Evolutionary conservation across 2,797 vertebrate genomes (phyloP), one percentile per base, ranked within the genome.

Genomic region (Notolabrus celidotus): DNA sequence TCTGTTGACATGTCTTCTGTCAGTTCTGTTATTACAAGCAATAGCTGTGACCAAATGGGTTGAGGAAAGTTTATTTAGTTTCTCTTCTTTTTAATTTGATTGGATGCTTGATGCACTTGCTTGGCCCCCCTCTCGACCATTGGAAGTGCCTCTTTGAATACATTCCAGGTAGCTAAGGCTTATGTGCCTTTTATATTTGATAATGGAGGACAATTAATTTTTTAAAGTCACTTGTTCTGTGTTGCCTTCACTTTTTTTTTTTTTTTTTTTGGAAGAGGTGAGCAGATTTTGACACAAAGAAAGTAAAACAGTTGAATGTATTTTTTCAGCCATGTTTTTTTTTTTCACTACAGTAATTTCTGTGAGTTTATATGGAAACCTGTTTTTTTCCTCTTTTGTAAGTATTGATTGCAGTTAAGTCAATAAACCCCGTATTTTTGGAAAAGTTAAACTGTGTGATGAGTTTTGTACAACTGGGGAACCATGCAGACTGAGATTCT

Each of bases 341-440:
- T 81, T 86, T 84, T 85, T 80, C 92, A 97, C 97, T 98, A 97
- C 96, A 96, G 95, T 96, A 91, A 93, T 96, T 95, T 94, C 94
- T 96, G 96, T 96, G 96, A 96, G 95, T 97, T 98, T 96, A 95
- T 97, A 96, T 96, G 76, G 84, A 96, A 88, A 74, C 74, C 88
- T 91, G 66, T 93, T 88, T 94, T 93, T 93, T 94, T 93, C 36
- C 19, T 65, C 41, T 96, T 95, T 98, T 98, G 96, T 98, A 98
- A 98, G 94, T 95, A 97, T 96, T 98, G 96, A 98, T 98, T 97
- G 96, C 97, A 97, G 97, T 98, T 98, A 95, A 97, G 96, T 96
- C 97, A 99, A 99, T 98, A 98, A 98, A 98, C 94, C 96, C 96
- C 84, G 74, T 95, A 93, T 95, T 94, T 91, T 95, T 94, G 84